Percentiles rank a stretch among this genome's conserved stretches.
phyloP scores from a whole-genome alignment of 2,113 vertebrate species.

The Lophius piscatorius region DNA sequence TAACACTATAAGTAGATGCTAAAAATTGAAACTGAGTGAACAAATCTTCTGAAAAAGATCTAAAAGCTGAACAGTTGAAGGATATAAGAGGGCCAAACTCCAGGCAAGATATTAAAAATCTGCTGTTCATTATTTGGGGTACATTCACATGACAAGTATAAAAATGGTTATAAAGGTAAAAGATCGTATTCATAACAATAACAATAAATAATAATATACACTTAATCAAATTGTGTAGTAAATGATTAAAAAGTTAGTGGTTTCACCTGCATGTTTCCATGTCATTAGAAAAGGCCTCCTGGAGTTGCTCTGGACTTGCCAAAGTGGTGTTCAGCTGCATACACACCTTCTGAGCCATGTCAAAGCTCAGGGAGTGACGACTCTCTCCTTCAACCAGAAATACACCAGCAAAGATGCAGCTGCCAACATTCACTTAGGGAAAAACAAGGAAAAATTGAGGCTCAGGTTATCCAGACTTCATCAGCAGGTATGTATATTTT shows the following conservation, averaged over 20 bases:
- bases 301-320: conserved; percentile 78
- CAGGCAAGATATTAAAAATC: too few species aligned
- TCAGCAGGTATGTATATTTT: neutral
- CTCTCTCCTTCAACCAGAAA: conserved; percentile 84
- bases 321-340: conserved; percentile 75
- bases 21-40: too few species aligned
- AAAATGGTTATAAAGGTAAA: too few species aligned
- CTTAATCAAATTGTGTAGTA: neutral
- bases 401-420: conserved; percentile 86
- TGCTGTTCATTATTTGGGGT: too few species aligned
- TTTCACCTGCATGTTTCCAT: conserved; percentile 93
- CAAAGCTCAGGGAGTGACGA: conserved; percentile 82
- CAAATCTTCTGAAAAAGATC: too few species aligned
- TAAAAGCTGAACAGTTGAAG: too few species aligned
- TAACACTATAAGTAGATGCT: too few species aligned
- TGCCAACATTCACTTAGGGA: conserved; percentile 74
- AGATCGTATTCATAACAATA: too few species aligned
- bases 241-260: neutral
- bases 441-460: neutral
- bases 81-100: too few species aligned
- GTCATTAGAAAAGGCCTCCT: conserved; percentile 53
- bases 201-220: neutral
- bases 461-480: neutral
- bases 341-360: conserved; percentile 79
- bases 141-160: too few species aligned